Evolutionary conservation across 2,888 invertebrate species (phyloP), one percentile per base, ranked within the genome.

Genomic region (Torymus aiolomorphi): DNA sequence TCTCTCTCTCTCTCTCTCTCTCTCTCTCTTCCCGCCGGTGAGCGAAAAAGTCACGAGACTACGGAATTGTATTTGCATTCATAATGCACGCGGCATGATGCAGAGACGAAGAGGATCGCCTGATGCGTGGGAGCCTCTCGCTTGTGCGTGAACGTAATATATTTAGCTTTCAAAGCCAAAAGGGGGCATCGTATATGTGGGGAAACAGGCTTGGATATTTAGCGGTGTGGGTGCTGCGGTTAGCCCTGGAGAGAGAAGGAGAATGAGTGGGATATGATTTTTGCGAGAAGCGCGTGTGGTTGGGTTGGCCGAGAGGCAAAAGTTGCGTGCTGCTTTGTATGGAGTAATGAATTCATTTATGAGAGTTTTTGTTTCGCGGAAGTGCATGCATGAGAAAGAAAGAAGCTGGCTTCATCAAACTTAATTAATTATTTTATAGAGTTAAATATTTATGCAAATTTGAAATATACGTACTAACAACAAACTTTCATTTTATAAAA

Each of bases 31-130:
- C 14, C n/a, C 31, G 42, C 42, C 31, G 16, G n/a, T n/a, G 56
- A 56, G 56, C 52, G 31, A 56, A 56, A 11, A 31, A 56, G 69
- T 24, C 62, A 4, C 24, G 24, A 42, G 63, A 31, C 52, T 31
- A 56, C 56, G 69, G 31, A 69, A 69, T 69, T 69, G 69, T 56
- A 69, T 69, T 69, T 69, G 56, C 69, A 69, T 69, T 56, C 56
- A 69, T 69, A 56, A 69, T 69, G n/a, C 69, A 54, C 24, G 12
- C 5, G n/a, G 18, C 2, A 3, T 10, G 0, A 2, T 18, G 8
- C 20, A 8, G 61, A 61, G 61, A 61, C 16, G 18, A 18, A 18
- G 59, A 20, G 31, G 62, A 16, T 59, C 14, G 16, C 20, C 8
- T 49, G 24, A 20, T 20, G 67, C 10, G 31, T n/a, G 10, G 16